A percentile compares a stretch with the other conserved stretches of the same genome.
These are phyloP conservation scores for Phalacrocorax carbo DNA, from an alignment of 2,113 vertebrate genomes.

Conservation along the genomic window DNA sequence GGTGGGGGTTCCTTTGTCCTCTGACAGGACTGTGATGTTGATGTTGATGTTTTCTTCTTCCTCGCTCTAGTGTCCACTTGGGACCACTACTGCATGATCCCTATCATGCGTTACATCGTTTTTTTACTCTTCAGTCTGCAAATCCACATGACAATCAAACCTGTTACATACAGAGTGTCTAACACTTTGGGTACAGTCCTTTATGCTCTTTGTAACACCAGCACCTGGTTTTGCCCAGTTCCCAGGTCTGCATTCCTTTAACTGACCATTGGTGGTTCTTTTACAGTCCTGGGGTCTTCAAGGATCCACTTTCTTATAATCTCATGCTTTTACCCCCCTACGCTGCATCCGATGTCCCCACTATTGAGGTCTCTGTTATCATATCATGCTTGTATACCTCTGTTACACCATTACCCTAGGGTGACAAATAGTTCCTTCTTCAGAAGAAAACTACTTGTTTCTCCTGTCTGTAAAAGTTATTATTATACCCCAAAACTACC, in stretches of 20 bases:
- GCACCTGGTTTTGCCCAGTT: background rate
- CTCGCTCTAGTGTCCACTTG: background rate
- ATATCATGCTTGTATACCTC: background rate
- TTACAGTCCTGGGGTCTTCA: background rate
- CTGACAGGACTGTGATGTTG: background rate
- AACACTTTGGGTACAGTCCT: background rate
- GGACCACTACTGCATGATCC: background rate
- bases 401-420: background rate
- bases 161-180: background rate
- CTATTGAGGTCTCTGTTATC: background rate
- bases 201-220: background rate
- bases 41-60: background rate
- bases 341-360: background rate
- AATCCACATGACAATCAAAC: background rate
- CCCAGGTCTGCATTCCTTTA: background rate
- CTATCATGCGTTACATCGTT: rapidly evolving
- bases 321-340: background rate
- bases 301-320: background rate
- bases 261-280: background rate
- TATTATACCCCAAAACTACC: background rate
- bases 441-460: background rate
- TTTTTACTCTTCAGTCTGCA: background rate
- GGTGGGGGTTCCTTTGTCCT: background rate
- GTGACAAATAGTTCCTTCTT: background rate
- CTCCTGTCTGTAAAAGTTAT: background rate